Evolutionary conservation across 2,888 invertebrate genomes (phyloP).

Genomic region (Drosophila limbata): DNA sequence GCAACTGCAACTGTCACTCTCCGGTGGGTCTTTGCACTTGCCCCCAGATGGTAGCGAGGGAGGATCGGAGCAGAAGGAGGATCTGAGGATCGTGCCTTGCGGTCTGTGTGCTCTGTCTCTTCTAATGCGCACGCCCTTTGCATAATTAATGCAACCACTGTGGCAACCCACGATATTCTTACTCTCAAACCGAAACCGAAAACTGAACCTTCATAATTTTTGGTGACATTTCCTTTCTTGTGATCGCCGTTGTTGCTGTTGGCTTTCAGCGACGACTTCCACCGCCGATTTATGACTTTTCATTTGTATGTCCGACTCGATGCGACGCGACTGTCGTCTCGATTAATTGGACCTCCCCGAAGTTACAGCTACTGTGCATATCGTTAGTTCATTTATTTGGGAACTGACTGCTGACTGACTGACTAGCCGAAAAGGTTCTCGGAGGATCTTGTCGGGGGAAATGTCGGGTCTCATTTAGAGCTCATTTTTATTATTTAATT

Average conservation of each 20-base stretch:
- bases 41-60: constrained; percentile 29
- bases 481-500: constrained; percentile 68
- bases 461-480: constrained; percentile 46
- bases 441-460: constrained; percentile 23
- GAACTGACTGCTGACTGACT: not conserved
- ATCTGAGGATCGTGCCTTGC: constrained; percentile 44
- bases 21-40: constrained; percentile 67
- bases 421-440: constrained; percentile 1
- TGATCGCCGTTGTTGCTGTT: constrained; percentile 47
- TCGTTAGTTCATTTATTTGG: constrained; percentile 42
- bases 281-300: constrained; percentile 73
- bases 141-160: constrained; percentile 71
- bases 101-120: constrained; percentile 36
- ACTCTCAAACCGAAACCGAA: constrained; percentile 11
- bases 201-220: constrained; percentile 78
- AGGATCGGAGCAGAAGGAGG: not conserved
- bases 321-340: constrained; percentile 34
- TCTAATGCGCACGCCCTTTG: constrained; percentile 70
- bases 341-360: constrained; percentile 82
- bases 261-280: constrained; percentile 41
- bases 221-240: constrained; percentile 76
- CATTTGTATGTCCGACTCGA: constrained; percentile 79
- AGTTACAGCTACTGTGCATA: constrained; percentile 77
- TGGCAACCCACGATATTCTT: constrained; percentile 8
- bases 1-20: constrained; percentile 50